Base-by-base conservation (phyloP, 2,888 invertebrate genomes). In the Nezara viridula region DNA sequence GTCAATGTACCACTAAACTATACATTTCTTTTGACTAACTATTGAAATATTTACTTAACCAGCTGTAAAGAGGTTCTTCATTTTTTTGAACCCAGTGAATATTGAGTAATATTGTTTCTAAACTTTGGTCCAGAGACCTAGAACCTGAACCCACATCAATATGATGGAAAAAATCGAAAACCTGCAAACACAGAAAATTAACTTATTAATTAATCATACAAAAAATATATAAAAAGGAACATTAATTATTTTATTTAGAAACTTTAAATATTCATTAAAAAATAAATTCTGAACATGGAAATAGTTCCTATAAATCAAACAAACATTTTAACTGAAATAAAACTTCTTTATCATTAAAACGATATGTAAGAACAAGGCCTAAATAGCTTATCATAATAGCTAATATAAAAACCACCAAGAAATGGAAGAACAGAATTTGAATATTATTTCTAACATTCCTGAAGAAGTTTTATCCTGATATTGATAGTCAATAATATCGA, bases 71-170 rank as follows among this genome's bases (percentile, higher is more conserved):
- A 52, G 93, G 92, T 0, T 93, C 93, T 66, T 94, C 94, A 91
- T 95, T 94, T 52, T 93, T 92, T 73, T 93, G 92, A 81, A 97
- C 96, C 97, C 97, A 98, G 90, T 96, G 95, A 2, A 97, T 95
- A 93, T 98, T 97, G 37, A 96, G 94, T 21, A 95, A 95, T 44
- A 97, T 96, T 2, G 95, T 96, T 93, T 98, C 98, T 85, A 97
- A 92, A 24, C 97, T 96, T 91, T 96, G 95, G 50, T 95, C 94
- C 24, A 96, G 94, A 0, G 96, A 96, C 91, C 94, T 90, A 91
- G 94, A 90, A 91, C 95, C 95, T 16, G 94, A 94, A 5, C 95
- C 95, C 37, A 95, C 93, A 88, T 94, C 94, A 86, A 94, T 93
- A 73, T 93, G 92, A 73, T 92, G 93, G 92, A 95, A 95, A 91